Evolutionary conservation across 2,113 vertebrate genomes (phyloP).

Genomic region (Ceyx cyanopectus): DNA sequence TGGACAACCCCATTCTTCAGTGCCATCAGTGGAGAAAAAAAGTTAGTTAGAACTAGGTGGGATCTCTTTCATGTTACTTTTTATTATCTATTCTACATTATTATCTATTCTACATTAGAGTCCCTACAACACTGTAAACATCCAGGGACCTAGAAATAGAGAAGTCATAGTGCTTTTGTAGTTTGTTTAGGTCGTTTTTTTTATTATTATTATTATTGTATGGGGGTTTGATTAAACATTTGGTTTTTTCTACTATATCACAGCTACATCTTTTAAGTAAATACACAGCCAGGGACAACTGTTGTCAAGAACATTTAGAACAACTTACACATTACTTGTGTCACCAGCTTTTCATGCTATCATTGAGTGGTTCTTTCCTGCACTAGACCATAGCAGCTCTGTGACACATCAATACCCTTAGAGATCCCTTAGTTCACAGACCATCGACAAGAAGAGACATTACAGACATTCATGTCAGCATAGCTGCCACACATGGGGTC

Average conservation of each 20-base stretch:
- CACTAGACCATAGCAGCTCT: constrained; percentile 16
- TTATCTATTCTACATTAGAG: no score
- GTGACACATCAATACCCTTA: background rate
- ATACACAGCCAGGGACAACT: background rate
- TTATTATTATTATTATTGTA: background rate
- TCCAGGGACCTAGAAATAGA: background rate
- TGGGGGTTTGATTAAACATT: background rate
- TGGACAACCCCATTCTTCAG: background rate
- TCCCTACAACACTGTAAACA: background rate
- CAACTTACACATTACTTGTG: background rate
- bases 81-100: background rate
- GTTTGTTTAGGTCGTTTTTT: background rate
- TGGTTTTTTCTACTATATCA: background rate
- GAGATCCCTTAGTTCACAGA: constrained; percentile 37
- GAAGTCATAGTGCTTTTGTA: background rate
- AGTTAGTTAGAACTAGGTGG: background rate
- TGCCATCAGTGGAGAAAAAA: background rate
- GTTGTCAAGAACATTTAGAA: background rate
- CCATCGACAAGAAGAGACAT: constrained; percentile 43
- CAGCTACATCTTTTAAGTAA: background rate
- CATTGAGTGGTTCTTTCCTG: background rate
- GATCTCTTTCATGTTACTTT: background rate
- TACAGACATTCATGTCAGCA: background rate
- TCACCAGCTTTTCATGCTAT: constrained; percentile 9
- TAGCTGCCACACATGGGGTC: constrained; percentile 28